A percentile compares a stretch with the other conserved stretches of the same genome.
Evolutionary conservation across 2,113 vertebrate species (phyloP).

Genomic region (Megalops atlanticus): DNA sequence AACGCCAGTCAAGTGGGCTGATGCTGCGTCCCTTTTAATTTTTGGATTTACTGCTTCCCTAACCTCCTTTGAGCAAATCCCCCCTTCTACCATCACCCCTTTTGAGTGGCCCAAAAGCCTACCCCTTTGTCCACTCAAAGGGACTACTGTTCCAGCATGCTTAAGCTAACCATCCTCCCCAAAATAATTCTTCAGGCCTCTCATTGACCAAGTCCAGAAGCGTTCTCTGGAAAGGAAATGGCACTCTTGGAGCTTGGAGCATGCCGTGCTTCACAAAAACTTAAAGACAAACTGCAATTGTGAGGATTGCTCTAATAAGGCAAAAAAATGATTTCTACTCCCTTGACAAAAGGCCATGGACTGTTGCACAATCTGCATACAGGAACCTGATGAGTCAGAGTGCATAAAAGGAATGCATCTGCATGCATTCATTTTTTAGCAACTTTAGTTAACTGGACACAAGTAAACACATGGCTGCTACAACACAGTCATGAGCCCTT

Average conservation of each 20-base stretch:
- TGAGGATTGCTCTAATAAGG: neutral
- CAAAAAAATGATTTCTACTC: neutral
- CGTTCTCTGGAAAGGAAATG: neutral
- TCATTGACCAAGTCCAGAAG: neutral
- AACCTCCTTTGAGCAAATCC: conserved; percentile 3
- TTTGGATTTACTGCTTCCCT: conserved; percentile 26
- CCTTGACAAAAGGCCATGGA: no score
- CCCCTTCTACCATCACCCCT: neutral
- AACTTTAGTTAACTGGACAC: neutral
- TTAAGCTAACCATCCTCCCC: neutral
- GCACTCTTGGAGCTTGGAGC: neutral
- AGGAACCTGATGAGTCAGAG: no score
- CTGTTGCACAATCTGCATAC: no score
- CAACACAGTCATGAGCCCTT: neutral
- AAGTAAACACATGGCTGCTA: neutral
- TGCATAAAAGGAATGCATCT: no score
- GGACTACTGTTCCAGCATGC: conserved; percentile 17
- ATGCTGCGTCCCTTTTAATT: conserved; percentile 23
- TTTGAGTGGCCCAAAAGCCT: conserved; percentile 2
- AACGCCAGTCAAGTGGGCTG: conserved; percentile 12
- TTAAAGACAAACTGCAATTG: neutral
- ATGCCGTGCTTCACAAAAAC: neutral
- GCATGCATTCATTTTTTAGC: no score
- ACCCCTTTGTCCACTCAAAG: conserved; percentile 17
- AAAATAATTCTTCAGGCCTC: neutral